phyloP scores from a whole-genome alignment of 1,140 invertebrate species.

The Neotoxoptera formosana region DNA sequence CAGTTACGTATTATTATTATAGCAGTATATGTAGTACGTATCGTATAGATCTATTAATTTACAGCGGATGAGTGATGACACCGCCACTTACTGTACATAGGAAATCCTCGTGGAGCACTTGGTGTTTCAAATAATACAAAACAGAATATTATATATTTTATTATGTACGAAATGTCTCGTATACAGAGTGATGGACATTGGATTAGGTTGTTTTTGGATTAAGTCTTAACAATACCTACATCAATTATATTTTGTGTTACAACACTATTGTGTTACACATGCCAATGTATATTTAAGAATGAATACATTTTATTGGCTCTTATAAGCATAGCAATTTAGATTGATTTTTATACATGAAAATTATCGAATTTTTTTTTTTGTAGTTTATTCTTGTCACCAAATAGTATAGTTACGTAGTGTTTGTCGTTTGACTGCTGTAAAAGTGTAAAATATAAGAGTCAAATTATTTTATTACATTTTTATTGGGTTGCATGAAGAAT shows the following conservation, averaged over 20 bases:
- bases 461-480: no score
- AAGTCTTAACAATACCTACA: not conserved
- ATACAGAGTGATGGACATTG: not conserved
- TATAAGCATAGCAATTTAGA: not conserved
- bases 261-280: not conserved
- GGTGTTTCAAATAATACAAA: not conserved
- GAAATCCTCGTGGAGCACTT: not conserved
- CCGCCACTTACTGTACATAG: not conserved
- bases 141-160: not conserved
- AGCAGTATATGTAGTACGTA: not conserved
- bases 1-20: not conserved
- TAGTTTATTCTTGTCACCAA: no score
- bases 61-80: conserved; percentile 1
- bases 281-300: not conserved
- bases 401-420: no score
- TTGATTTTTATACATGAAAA: no score
- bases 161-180: not conserved
- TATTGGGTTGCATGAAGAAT: no score
- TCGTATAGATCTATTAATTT: not conserved
- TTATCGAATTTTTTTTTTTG: no score
- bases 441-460: no score
- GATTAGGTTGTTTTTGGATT: not conserved
- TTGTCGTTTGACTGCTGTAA: no score
- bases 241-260: not conserved
- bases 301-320: not conserved